phyloP scores from a whole-genome alignment of 2,113 vertebrate genomes.

The human (Homo sapiens) region DNA sequence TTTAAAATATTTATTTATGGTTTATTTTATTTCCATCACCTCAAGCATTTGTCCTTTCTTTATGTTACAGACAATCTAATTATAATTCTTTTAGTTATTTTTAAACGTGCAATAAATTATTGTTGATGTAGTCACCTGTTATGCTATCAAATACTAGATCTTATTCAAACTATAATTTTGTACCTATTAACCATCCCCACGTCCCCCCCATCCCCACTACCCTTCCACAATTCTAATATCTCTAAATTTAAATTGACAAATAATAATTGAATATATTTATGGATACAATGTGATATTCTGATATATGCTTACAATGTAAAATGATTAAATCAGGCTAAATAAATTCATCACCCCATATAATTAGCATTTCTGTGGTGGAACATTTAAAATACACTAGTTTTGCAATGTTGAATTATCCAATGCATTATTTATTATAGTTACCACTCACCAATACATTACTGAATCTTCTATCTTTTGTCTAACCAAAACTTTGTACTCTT shows the following conservation, averaged over 20 bases:
- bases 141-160: too few relatives aligned
- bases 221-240: too few relatives aligned
- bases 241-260: background rate
- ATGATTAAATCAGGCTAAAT: background rate
- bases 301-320: background rate
- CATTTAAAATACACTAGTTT: background rate
- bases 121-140: too few relatives aligned
- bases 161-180: too few relatives aligned
- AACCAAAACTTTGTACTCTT: background rate
- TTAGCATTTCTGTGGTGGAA: background rate
- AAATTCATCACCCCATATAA: background rate
- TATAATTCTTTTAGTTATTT: too few relatives aligned
- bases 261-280: background rate
- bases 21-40: too few relatives aligned
- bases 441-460: background rate
- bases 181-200: too few relatives aligned
- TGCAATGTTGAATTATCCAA: background rate
- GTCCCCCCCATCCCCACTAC: too few relatives aligned
- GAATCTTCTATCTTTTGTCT: background rate
- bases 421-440: background rate
- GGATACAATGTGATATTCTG: background rate
- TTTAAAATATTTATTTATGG: background rate
- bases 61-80: too few relatives aligned
- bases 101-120: too few relatives aligned
- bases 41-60: too few relatives aligned